These are phyloP conservation scores for Tetraodon nigroviridis DNA, from an alignment of 2,113 vertebrate species.

Conservation along the genomic window DNA sequence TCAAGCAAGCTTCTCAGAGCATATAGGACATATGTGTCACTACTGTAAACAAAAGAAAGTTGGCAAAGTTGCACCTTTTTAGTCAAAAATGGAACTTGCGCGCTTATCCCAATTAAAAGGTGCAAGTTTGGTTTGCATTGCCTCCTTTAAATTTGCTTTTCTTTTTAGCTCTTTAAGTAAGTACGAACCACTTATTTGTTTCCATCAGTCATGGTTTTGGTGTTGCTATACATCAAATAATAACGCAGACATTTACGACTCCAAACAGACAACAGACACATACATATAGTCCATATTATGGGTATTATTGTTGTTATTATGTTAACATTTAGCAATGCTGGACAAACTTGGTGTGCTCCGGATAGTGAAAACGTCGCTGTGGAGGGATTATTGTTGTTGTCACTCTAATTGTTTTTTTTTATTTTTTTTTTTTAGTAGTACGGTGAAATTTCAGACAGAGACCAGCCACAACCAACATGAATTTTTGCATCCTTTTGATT, in stretches of 20 bases:
- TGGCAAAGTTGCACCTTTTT: conserved; percentile 32
- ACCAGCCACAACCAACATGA: conserved; percentile 31
- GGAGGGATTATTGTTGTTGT: too few species aligned
- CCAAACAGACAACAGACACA: not conserved
- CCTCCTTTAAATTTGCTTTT: conserved; percentile 16
- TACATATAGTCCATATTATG: too few species aligned
- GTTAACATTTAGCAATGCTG: too few species aligned
- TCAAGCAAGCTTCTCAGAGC: not conserved
- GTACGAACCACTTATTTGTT: conserved; percentile 30
- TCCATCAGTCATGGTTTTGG: not conserved
- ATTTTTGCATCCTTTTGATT: conserved; percentile 30
- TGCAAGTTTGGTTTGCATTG: conserved; percentile 11
- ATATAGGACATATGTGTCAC: conserved; percentile 22
- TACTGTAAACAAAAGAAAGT: conserved; percentile 29
- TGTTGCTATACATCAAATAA: not conserved
- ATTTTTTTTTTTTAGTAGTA: too few species aligned
- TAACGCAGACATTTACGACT: not conserved
- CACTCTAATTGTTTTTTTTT: too few species aligned
- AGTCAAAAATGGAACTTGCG: conserved; percentile 28
- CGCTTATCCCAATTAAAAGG: conserved; percentile 21
- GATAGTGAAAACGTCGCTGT: too few species aligned
- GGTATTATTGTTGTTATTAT: too few species aligned
- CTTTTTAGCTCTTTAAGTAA: conserved; percentile 53
- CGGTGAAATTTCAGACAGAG: not conserved
- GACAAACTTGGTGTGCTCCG: too few species aligned